phyloP scores from a whole-genome alignment of 2,113 vertebrate genomes.

The Lota lota region DNA sequence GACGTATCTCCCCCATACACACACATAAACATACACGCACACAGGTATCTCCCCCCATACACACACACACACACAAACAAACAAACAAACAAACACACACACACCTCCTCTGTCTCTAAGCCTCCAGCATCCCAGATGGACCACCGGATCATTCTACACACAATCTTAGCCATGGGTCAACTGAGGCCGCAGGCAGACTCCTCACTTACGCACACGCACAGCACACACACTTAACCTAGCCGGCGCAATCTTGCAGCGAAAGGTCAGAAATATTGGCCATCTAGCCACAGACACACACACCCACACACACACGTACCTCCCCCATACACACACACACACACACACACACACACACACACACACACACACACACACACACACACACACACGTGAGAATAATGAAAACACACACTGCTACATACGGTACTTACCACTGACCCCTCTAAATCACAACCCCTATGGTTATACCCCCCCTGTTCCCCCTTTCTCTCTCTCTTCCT shows the following conservation, averaged over 20 bases:
- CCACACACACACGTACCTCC: too few relatives aligned
- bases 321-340: too few relatives aligned
- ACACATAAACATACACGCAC: background rate
- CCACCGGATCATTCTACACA: slow-evolving; percentile 37
- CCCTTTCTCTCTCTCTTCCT: slow-evolving; percentile 1
- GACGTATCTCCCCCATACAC: background rate
- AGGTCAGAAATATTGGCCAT: too few relatives aligned
- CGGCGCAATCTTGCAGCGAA: too few relatives aligned
- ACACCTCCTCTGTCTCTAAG: too few relatives aligned
- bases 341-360: too few relatives aligned
- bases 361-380: too few relatives aligned
- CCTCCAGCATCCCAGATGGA: too few relatives aligned
- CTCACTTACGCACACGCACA: background rate
- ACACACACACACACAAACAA: slow-evolving; percentile 8
- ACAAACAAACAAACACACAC: too few relatives aligned
- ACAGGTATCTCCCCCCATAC: background rate
- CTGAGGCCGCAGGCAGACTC: slow-evolving; percentile 35
- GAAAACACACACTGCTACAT: slow-evolving; percentile 33
- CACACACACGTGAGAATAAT: slow-evolving; percentile 19
- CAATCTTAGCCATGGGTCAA: slow-evolving; percentile 55
- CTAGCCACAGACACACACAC: too few relatives aligned
- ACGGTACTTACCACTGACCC: slow-evolving; percentile 17
- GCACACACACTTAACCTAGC: too few relatives aligned
- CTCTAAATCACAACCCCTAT: slow-evolving; percentile 27
- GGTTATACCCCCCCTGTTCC: background rate